Base-by-base conservation (phyloP, 1,140 invertebrate genomes). In the Drosophila pallidifrons region DNA sequence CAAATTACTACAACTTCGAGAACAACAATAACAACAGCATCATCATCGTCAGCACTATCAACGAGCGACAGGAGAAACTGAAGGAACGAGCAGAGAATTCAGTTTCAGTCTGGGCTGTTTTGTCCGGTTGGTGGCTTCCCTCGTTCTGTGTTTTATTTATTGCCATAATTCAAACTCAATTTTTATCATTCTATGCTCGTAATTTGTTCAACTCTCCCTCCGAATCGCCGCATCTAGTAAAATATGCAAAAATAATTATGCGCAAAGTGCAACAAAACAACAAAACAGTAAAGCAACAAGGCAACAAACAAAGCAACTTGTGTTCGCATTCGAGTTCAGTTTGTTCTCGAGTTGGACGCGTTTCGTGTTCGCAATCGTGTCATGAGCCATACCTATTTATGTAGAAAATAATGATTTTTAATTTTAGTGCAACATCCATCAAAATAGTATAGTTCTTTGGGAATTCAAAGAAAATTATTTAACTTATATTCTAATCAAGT, bases 201-300 rank as follows among this genome's bases (percentile, higher is more conserved):
- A 88, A 88, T 83, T 77, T 77, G 85, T 63, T 64, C 51, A 28
- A 43, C 63, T 55, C 35, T 43, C 57, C n/a, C 38, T 10, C 55
- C 41, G 11, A n/a, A 11, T 51, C 20, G 57, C 45, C 41, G 59
- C 35, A 70, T 45, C 55, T 38, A 25, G 73, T 83, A 72, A 89
- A 89, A 89, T 88, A 89, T 88, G 83, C 85, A 89, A 81, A 89
- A 88, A 88, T 88, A 88, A 89, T 88, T 88, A 88, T 88, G 83
- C 85, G 81, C 85, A 83, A 88, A 89, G 81, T 88, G 77, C 85
- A 88, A 70, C 67, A 68, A 82, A 80, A 69, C 32, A 74, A 59
- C 58, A 30, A 52, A 69, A 13, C 43, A 46, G 69, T 78, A 81
- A 86, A 86, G 67, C 78, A 86, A 61, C 58, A 63, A 69, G 77